These are phyloP conservation scores for Priapulus caudatus DNA, from an alignment of 2,888 invertebrate genomes.

Conservation along the genomic window DNA sequence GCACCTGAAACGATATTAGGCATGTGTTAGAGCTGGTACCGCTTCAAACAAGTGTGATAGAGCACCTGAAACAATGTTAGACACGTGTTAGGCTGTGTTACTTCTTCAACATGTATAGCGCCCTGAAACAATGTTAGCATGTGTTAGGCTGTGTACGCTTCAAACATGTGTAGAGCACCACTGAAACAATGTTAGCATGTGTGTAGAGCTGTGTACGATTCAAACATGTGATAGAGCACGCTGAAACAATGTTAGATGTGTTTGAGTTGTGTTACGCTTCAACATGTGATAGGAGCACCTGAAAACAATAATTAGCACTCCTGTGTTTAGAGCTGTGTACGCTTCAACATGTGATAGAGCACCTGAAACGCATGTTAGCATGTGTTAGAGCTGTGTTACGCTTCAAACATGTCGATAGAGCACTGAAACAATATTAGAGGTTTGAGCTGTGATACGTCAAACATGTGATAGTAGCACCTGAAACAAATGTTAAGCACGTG, in stretches of 20 bases:
- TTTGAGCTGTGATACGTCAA: too few species aligned
- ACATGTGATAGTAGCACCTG: too few species aligned
- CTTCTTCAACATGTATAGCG: constrained; percentile 92
- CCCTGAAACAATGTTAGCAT: too few species aligned
- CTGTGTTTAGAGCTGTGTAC: too few species aligned
- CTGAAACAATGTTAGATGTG: too few species aligned
- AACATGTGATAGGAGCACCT: too few species aligned
- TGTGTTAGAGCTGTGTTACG: constrained; percentile 82
- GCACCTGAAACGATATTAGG: constrained; percentile 52
- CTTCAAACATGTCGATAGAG: constrained; percentile 90
- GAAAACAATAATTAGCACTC: too few species aligned
- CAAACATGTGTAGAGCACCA: constrained; percentile 92
- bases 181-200: constrained; percentile 49
- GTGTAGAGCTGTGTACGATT: constrained; percentile 84
- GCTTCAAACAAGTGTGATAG: constrained; percentile 94
- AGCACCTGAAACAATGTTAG: constrained; percentile 57
- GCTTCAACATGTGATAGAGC: constrained; percentile 88
- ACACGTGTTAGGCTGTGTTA: too few species aligned
- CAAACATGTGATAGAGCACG: constrained; percentile 92
- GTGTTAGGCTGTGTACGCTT: too few species aligned
- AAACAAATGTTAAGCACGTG: too few species aligned
- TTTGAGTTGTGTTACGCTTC: too few species aligned
- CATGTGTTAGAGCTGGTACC: too few species aligned
- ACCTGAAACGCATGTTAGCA: constrained; percentile 56
- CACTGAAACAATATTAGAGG: constrained; percentile 57